These are phyloP conservation scores for Pangasius krempfi DNA, from an alignment of 2,797 vertebrate genomes.

Conservation along the genomic window DNA sequence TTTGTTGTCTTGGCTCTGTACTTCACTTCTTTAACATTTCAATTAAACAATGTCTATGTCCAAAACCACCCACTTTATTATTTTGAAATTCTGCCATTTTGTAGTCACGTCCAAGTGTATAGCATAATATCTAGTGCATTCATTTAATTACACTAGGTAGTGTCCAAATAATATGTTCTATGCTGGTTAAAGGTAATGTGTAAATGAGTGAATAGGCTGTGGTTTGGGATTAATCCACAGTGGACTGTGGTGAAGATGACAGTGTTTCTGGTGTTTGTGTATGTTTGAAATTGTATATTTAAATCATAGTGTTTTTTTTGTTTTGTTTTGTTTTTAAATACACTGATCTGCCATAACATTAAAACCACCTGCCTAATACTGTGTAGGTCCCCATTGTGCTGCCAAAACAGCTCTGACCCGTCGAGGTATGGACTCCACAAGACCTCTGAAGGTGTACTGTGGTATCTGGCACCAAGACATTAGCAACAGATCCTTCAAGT, in stretches of 20 bases:
- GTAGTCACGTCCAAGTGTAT: too few species aligned
- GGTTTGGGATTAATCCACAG: background rate
- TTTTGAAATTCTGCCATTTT: background rate
- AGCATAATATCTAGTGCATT: background rate
- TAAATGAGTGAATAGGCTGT: background rate
- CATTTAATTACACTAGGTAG: background rate
- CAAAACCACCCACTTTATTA: background rate
- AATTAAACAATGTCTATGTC: background rate
- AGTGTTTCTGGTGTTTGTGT: background rate
- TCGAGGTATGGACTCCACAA: too few species aligned
- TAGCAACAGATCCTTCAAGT: too few species aligned
- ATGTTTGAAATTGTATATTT: background rate
- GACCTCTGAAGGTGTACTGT: too few species aligned
- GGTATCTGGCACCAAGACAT: too few species aligned
- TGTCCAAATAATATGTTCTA: background rate
- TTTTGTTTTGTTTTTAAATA: too few species aligned
- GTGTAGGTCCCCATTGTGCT: too few species aligned
- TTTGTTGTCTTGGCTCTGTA: background rate
- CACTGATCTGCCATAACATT: too few species aligned
- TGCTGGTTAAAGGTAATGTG: background rate
- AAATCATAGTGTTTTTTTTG: background rate
- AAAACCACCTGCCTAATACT: too few species aligned
- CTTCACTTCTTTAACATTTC: background rate
- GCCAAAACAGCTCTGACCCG: too few species aligned
- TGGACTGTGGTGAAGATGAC: background rate